Evolutionary conservation across 1,140 invertebrate genomes (phyloP), one percentile per base, ranked within the genome.

Genomic region (Psix sp.): DNA sequence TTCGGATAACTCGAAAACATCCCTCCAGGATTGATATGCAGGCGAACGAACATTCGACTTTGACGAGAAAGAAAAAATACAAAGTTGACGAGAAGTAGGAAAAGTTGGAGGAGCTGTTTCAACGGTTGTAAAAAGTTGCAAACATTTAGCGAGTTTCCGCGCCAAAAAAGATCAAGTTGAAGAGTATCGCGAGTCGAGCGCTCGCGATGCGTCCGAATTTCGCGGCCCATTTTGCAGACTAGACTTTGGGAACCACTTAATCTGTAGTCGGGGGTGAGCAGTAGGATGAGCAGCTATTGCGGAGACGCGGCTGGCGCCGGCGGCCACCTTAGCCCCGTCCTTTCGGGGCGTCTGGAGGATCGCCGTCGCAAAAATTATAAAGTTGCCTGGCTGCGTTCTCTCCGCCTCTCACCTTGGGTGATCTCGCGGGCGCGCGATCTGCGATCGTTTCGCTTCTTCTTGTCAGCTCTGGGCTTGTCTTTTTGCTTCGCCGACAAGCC

Each of bases 311-410:
- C 80, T 86, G 84, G 84, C 84, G 84, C 84, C 84, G 82, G 77
- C 71, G 76, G 82, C 82, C 82, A 85, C 84, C 83, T 85, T 84
- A 85, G 82, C 79, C 75, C 77, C 68, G 78, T 71, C 70, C n/a
- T n/a, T 63, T 52, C 70, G 75, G 76, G 77, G 71, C 78, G 83
- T 83, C 84, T 85, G 80, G 82, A 83, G n/a, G n/a, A n/a, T 84
- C 83, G 78, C 80, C 82, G 83, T 85, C 84, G 75, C 80, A 85
- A 83, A 83, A 86, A 85, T 85, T 84, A 86, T 86, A 84, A 86
- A 86, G 80, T 86, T 86, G 75, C 63, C 73, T 74, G 60, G 77
- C 49, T 48, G 48, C 40, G 70, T 62, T 54, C 38, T 7, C 57
- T 62, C 48, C 31, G 29, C 60, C 48, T 63, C 73, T 70, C 75